These are phyloP conservation scores for Stratiolaelaps scimitus DNA, from an alignment of 1,140 invertebrate genomes.

Conservation along the genomic window DNA sequence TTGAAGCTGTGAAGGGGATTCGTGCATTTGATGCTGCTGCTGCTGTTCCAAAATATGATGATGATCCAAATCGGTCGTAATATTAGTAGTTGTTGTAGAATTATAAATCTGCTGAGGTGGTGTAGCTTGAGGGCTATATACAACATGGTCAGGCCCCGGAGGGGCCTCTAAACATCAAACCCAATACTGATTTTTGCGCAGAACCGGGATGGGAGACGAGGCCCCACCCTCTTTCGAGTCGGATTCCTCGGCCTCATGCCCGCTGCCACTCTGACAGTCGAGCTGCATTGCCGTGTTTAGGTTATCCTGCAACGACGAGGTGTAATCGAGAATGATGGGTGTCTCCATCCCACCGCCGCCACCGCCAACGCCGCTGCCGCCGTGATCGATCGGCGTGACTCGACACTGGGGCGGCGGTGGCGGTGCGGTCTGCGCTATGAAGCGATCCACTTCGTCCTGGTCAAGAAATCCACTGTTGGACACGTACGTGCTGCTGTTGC, in stretches of 20 bases:
- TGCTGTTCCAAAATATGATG: no score
- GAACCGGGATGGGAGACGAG: constrained; percentile 21
- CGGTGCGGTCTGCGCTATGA: constrained; percentile 17
- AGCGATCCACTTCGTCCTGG: constrained; percentile 16
- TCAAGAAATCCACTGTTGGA: constrained; percentile 28
- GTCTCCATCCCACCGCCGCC: no score
- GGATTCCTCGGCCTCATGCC: not conserved
- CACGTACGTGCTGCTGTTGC: constrained; percentile 29
- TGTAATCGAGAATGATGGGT: constrained; percentile 26
- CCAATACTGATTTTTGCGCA: constrained; percentile 27
- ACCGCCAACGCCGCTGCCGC: no score
- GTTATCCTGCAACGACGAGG: constrained; percentile 7
- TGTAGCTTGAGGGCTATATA: no score
- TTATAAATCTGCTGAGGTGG: no score
- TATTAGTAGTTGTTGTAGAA: no score
- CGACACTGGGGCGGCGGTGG: constrained; percentile 19
- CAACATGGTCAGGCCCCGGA: constrained; percentile 17
- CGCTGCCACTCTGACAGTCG: constrained; percentile 3
- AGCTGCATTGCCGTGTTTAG: not conserved
- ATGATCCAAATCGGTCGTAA: no score
- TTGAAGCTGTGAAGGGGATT: no score
- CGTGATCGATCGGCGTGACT: not conserved
- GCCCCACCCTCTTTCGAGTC: constrained; percentile 22
- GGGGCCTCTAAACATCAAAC: constrained; percentile 29
- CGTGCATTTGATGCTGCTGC: no score